Percentiles rank a stretch among this genome's conserved stretches.
These are phyloP conservation scores for Standfussiana lucernea DNA, from an alignment of 2,888 invertebrate species.

Conservation along the genomic window DNA sequence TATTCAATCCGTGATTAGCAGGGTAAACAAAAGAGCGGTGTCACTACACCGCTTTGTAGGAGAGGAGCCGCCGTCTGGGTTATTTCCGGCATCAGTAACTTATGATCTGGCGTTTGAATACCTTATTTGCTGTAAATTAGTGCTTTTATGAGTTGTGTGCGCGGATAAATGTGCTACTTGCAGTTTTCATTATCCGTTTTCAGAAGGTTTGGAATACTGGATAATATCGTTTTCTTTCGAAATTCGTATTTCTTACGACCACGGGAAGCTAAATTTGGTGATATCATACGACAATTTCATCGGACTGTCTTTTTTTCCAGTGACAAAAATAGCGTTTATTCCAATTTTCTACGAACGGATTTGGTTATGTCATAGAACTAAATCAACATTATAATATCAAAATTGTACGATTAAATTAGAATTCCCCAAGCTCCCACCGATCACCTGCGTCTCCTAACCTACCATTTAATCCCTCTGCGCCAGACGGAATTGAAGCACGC, in stretches of 20 bases:
- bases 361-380: background rate
- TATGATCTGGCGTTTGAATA: slow-evolving; percentile 56
- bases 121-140: slow-evolving; percentile 46
- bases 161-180: background rate
- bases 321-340: background rate
- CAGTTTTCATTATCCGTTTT: slow-evolving; percentile 7
- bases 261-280: background rate
- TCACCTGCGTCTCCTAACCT: slow-evolving; percentile 51
- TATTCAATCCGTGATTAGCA: slow-evolving; percentile 64
- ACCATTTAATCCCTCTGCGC: slow-evolving; percentile 64
- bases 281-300: background rate
- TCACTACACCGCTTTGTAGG: slow-evolving; percentile 54
- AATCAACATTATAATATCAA: slow-evolving; percentile 20
- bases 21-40: slow-evolving; percentile 60
- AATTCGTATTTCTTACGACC: background rate
- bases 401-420: slow-evolving; percentile 24
- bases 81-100: slow-evolving; percentile 65
- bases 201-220: background rate
- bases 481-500: slow-evolving; percentile 69
- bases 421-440: slow-evolving; percentile 3
- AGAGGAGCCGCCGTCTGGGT: slow-evolving; percentile 59
- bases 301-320: background rate
- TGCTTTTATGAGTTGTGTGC: slow-evolving; percentile 23
- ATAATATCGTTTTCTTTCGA: background rate
- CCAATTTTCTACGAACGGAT: background rate